Conservation (phyloP, 2,888 invertebrate genomes). For the Polydrusus tereticollis region DNA sequence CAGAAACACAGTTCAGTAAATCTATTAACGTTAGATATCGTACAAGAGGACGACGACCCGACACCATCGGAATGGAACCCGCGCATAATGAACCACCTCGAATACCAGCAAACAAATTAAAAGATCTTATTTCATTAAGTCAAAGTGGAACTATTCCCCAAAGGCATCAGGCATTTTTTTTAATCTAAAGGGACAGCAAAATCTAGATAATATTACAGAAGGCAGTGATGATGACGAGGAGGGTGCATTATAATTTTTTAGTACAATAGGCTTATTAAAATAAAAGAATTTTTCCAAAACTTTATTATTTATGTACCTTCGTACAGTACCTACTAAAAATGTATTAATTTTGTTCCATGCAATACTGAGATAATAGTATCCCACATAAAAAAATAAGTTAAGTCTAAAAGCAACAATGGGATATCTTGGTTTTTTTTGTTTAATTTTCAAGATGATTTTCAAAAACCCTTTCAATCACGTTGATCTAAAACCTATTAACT, state of each 20-base stretch:
- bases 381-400: background rate
- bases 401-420: conserved; percentile 1
- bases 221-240: conserved; percentile 15
- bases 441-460: background rate
- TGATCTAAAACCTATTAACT: conserved; percentile 22
- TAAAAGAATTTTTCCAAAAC: background rate
- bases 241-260: conserved; percentile 9
- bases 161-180: conserved; percentile 31
- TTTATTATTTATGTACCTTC: background rate
- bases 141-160: conserved; percentile 38
- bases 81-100: conserved; percentile 36
- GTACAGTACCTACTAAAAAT: background rate
- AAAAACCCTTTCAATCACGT: conserved; percentile 16
- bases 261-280: background rate
- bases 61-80: conserved; percentile 20
- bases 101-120: conserved; percentile 36
- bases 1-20: conserved; percentile 9
- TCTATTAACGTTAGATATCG: conserved; percentile 21
- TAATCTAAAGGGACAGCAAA: conserved; percentile 46
- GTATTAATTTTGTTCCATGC: background rate
- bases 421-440: background rate
- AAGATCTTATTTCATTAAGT: conserved; percentile 31
- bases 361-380: background rate
- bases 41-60: conserved; percentile 5
- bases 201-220: conserved; percentile 43